These are phyloP conservation scores for Xanthostigma xanthostigma DNA, from an alignment of 2,888 invertebrate genomes.

Conservation along the genomic window DNA sequence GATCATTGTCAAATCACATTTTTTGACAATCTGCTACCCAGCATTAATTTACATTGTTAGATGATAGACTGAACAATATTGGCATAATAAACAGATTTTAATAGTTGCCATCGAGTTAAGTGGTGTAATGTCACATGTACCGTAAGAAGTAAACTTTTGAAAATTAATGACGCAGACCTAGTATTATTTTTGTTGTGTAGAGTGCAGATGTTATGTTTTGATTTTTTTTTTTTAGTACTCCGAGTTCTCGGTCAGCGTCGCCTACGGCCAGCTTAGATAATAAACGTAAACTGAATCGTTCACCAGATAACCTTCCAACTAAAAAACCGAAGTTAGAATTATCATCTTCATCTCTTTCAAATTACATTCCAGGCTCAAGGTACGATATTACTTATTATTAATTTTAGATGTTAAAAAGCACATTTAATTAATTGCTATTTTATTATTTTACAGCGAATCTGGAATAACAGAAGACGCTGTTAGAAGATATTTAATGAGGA, in stretches of 20 bases:
- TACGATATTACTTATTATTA: slow-evolving; percentile 14
- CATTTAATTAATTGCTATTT: not conserved
- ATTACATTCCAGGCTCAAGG: slow-evolving; percentile 33
- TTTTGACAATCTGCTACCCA: no score
- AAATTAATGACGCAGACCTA: no score
- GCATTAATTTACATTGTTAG: no score
- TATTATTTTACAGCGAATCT: slow-evolving; percentile 44
- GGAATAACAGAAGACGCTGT: slow-evolving; percentile 92
- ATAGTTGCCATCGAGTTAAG: no score
- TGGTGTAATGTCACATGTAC: no score
- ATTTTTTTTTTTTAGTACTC: slow-evolving; percentile 26
- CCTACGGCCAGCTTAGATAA: slow-evolving; percentile 25
- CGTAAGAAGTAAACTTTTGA: no score
- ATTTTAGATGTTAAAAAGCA: not conserved
- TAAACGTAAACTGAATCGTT: slow-evolving; percentile 28
- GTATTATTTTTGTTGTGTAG: no score
- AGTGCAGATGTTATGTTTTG: slow-evolving; percentile 17
- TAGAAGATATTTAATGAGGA: slow-evolving; percentile 82
- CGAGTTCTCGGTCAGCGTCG: slow-evolving; percentile 37
- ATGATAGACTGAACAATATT: no score
- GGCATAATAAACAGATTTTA: no score
- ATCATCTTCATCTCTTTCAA: slow-evolving; percentile 26
- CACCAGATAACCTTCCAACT: slow-evolving; percentile 30
- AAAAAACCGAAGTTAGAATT: slow-evolving; percentile 40
- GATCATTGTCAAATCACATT: no score